A percentile compares a stretch with the other conserved stretches of the same genome.
Conservation (phyloP, 2,888 invertebrate genomes). For the Sceliomorpha sp. region DNA sequence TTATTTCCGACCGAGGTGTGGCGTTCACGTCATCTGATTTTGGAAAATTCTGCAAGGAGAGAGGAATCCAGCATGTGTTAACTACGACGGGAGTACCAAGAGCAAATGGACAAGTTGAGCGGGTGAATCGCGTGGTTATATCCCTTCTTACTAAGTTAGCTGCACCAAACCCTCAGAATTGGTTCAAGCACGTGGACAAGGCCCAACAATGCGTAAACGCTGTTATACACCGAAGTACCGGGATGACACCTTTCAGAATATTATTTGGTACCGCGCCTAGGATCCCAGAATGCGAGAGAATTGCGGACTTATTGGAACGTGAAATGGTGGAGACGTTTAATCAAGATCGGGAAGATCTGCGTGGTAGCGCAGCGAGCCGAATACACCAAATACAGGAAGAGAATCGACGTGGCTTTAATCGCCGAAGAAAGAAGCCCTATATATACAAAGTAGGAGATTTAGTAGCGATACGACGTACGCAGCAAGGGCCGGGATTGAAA, state of each 20-base stretch:
- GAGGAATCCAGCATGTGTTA: slow-evolving; percentile 4
- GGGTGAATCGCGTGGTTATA: slow-evolving; percentile 28
- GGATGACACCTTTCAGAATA: slow-evolving; percentile 1
- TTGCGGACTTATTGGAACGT: background rate
- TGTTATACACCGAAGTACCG: slow-evolving; percentile 3
- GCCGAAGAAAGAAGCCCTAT: background rate
- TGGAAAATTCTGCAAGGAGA: slow-evolving; percentile 9
- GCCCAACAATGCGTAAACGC: slow-evolving; percentile 7
- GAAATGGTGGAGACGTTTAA: background rate
- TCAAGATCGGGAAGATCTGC: background rate
- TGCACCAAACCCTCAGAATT: slow-evolving; percentile 5
- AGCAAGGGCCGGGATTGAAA: slow-evolving; percentile 10
- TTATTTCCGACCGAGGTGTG: slow-evolving; percentile 41
- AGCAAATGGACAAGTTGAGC: slow-evolving; percentile 29
- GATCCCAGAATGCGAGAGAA: background rate
- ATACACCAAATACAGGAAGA: background rate
- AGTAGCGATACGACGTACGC: slow-evolving; percentile 6
- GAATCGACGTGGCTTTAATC: background rate
- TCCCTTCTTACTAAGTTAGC: slow-evolving; percentile 1
- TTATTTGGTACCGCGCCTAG: background rate
- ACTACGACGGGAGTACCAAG: slow-evolving; percentile 26
- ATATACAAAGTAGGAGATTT: background rate
- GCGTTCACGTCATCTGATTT: slow-evolving; percentile 41
- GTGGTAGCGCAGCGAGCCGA: background rate
- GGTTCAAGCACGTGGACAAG: slow-evolving; percentile 6